A percentile compares a stretch with the other conserved stretches of the same genome.
phyloP scores from a whole-genome alignment of 2,113 vertebrate genomes.

The Verasper variegatus region DNA sequence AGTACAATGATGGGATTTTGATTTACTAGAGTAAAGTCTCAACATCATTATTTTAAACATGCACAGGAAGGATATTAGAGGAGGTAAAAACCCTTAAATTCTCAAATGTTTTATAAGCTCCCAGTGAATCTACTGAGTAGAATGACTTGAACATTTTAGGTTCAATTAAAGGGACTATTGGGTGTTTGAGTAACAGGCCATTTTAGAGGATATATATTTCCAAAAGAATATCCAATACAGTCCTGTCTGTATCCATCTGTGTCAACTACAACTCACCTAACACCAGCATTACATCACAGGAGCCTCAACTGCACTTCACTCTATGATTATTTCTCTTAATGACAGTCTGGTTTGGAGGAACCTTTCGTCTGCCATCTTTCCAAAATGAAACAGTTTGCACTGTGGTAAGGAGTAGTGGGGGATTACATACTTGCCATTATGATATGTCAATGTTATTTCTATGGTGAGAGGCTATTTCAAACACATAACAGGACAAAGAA shows the following conservation, averaged over 20 bases:
- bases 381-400: conserved; percentile 50
- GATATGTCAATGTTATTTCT: conserved; percentile 71
- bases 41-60: conserved; percentile 19
- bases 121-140: conserved; percentile 30
- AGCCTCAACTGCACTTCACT: conserved; percentile 45
- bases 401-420: conserved; percentile 34
- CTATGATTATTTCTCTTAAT: conserved; percentile 50
- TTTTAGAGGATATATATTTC: conserved; percentile 53
- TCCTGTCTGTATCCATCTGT: conserved; percentile 49
- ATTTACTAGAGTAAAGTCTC: background rate
- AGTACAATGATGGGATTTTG: conserved; percentile 19
- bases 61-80: background rate
- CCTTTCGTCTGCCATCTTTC: conserved; percentile 66
- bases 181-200: conserved; percentile 40
- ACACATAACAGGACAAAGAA: conserved; percentile 43
- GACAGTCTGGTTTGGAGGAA: conserved; percentile 60
- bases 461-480: conserved; percentile 67
- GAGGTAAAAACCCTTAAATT: conserved; percentile 32
- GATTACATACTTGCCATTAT: conserved; percentile 47
- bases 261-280: conserved; percentile 60
- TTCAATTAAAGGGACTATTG: conserved; percentile 43
- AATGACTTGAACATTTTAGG: conserved; percentile 29
- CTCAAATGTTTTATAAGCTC: conserved; percentile 31
- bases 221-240: conserved; percentile 56
- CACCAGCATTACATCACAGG: conserved; percentile 66